Base-by-base conservation (phyloP, 2,888 invertebrate species). In the Perizoma affinitatum region DNA sequence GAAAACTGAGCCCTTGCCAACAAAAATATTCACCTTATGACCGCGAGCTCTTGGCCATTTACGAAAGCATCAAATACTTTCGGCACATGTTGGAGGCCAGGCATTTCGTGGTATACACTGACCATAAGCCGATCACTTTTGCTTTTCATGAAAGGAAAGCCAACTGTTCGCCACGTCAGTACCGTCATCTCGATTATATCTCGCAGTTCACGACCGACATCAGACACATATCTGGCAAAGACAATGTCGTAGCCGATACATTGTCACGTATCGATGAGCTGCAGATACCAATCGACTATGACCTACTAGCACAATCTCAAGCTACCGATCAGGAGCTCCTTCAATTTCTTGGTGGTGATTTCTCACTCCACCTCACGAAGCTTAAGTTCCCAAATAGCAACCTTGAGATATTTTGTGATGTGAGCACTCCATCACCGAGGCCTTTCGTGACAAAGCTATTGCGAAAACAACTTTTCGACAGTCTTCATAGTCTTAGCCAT, bases 401-500 rank as follows among this genome's bases (percentile, higher is more conserved):
- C 0, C 22, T n/a, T 0, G 47, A 48, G 5, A 8, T 72, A 36
- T 73, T 68, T 53, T 76, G 75, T 53, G 74, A 74, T 56, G 58
- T 62, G 22, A 70, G 67, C 33, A 65, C 64, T 10, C 5, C 56
- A 9, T 56, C 59, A 0, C 61, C 71, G 5, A 65, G 75, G 43
- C 72, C 71, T 5, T 76, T 67, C 11, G 66, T 75, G 0, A 52
- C 73, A 0, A 61, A 60, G 46, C 0, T 3, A 0, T 43, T 69
- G 0, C 54, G 73, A 0, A 67, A 58, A 38, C 67, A 69, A 44
- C 54, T 72, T 0, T 77, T 74, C 22, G 70, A 74, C 5, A 58
- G 64, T 35, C 53, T 76, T 0, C 76, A 76, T 42, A 47, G 59
- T 0, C 54, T 74, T 0, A 69, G 68, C 11, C 70, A 71, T n/a